Conservation (phyloP, 2,797 vertebrate species). For the Arctocebus calabarensis region DNA sequence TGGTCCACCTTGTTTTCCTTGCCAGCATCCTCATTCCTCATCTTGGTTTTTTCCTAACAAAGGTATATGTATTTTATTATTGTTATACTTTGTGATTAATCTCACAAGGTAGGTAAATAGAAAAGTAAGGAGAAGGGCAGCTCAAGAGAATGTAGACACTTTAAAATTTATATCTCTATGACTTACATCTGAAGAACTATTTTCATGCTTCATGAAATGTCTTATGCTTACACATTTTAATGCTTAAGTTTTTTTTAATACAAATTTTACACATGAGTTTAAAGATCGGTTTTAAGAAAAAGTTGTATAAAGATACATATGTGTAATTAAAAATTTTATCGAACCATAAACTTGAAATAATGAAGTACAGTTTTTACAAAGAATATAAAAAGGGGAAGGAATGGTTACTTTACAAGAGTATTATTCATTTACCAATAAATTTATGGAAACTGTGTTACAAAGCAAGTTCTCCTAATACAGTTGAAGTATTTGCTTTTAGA, state of each 20-base stretch:
- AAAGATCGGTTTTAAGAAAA: constrained; percentile 46
- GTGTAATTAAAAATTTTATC: constrained; percentile 44
- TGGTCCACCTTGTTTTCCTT: neutral
- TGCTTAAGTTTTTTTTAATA: constrained; percentile 31
- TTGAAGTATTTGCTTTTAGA: constrained; percentile 56
- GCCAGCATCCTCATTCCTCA: neutral
- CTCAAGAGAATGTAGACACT: neutral
- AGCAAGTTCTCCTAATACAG: neutral
- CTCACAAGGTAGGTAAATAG: neutral
- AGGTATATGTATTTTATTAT: neutral
- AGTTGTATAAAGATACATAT: neutral
- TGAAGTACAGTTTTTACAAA: constrained; percentile 23
- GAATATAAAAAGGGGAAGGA: constrained; percentile 42
- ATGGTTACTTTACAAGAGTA: constrained; percentile 21
- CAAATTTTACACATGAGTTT: neutral
- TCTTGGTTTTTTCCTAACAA: neutral
- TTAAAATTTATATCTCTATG: constrained; percentile 6
- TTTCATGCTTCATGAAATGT: constrained; percentile 9
- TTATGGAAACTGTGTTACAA: constrained; percentile 39
- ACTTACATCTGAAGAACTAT: constrained; percentile 23
- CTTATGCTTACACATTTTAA: constrained; percentile 11
- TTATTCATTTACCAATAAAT: constrained; percentile 54
- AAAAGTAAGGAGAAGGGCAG: neutral
- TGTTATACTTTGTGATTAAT: neutral
- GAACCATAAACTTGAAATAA: constrained; percentile 48